phyloP scores from a whole-genome alignment of 2,797 vertebrate species.

The Eulemur rubriventer region DNA sequence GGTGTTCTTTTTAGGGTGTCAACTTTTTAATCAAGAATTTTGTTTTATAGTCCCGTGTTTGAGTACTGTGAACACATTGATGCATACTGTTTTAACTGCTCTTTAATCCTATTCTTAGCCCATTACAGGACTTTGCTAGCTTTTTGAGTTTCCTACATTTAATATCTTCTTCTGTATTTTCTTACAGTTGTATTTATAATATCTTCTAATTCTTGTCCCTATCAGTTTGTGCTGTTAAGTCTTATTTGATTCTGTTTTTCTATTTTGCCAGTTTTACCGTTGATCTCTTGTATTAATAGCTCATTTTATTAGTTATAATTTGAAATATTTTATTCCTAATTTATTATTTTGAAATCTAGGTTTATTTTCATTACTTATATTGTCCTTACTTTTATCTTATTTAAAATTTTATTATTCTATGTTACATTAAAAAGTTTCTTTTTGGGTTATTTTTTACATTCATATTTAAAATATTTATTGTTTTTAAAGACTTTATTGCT shows the following conservation, averaged over 20 bases:
- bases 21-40: not conserved
- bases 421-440: not conserved
- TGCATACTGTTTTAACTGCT: not conserved
- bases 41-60: not conserved
- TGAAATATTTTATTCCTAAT: not conserved
- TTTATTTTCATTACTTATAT: conserved; percentile 14
- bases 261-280: not conserved
- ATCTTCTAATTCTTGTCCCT: not conserved
- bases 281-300: not conserved
- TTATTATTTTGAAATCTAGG: not conserved
- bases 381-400: not conserved
- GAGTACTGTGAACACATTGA: not conserved
- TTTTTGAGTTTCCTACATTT: not conserved
- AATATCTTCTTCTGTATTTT: not conserved
- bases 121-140: not conserved
- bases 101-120: not conserved
- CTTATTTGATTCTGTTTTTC: not conserved
- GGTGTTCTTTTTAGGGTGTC: not conserved
- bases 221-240: not conserved
- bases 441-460: not conserved
- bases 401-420: not conserved
- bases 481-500: not conserved
- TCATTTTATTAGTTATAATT: conserved; percentile 9
- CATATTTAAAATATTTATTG: not conserved
- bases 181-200: not conserved